Conservation (phyloP, 2,888 invertebrate species). For the Polyploca ridens region DNA sequence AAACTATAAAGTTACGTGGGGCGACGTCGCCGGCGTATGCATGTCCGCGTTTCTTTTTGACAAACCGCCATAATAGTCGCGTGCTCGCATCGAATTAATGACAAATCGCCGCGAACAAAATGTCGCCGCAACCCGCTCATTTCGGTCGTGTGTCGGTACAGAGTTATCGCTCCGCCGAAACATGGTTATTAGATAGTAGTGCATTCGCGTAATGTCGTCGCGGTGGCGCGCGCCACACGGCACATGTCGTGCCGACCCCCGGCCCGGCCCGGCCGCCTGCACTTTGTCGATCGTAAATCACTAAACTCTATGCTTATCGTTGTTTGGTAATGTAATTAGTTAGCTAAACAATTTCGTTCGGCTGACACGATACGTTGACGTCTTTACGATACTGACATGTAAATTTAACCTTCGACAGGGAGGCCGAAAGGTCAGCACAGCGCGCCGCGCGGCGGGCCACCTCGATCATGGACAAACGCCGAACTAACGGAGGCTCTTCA, state of each 20-base stretch:
- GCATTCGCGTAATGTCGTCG: slow-evolving; percentile 69
- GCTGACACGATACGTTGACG: slow-evolving; percentile 45
- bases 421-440: slow-evolving; percentile 96
- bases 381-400: slow-evolving; percentile 30
- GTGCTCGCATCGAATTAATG: slow-evolving; percentile 79
- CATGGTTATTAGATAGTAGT: slow-evolving; percentile 80
- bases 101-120: slow-evolving; percentile 71
- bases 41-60: slow-evolving; percentile 75
- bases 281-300: slow-evolving; percentile 69
- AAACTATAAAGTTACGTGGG: slow-evolving; percentile 75
- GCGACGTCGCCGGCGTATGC: slow-evolving; percentile 78
- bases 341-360: slow-evolving; percentile 55
- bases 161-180: slow-evolving; percentile 65
- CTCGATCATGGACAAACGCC: slow-evolving; percentile 96
- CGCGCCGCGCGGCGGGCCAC: slow-evolving; percentile 95
- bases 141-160: slow-evolving; percentile 65
- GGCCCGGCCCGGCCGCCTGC: slow-evolving; percentile 40
- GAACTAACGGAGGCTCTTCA: slow-evolving; percentile 95
- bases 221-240: slow-evolving; percentile 60
- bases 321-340: slow-evolving; percentile 67
- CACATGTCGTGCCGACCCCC: slow-evolving; percentile 70
- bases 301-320: slow-evolving; percentile 48
- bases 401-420: slow-evolving; percentile 78
- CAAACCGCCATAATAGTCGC: slow-evolving; percentile 78
- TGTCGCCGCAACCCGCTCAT: slow-evolving; percentile 78